Evolutionary conservation across 2,797 vertebrate species (phyloP).

Genomic region (Sarcophilus harrisii): DNA sequence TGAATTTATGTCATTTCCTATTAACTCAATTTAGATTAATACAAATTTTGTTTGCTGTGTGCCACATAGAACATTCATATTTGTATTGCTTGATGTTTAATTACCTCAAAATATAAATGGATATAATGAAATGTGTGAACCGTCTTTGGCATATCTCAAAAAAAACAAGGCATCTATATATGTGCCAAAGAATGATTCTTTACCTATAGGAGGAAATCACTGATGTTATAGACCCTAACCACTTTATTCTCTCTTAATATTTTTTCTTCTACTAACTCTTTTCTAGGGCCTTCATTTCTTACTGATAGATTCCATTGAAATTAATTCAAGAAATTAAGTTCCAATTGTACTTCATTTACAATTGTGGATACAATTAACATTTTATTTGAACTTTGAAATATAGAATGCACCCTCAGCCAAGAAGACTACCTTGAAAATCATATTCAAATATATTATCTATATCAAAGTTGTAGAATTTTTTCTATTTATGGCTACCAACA

Average conservation of each 20-base stretch:
- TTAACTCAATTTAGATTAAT: constrained; percentile 67
- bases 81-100: constrained; percentile 57
- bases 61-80: constrained; percentile 55
- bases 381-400: neutral
- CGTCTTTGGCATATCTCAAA: constrained; percentile 45
- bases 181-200: constrained; percentile 52
- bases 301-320: neutral
- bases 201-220: constrained; percentile 6
- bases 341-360: neutral
- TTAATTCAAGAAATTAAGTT: neutral
- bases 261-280: neutral
- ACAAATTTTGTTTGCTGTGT: constrained; percentile 45
- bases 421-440: neutral
- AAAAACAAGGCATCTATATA: constrained; percentile 44
- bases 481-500: neutral
- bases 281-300: neutral
- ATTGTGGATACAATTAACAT: neutral
- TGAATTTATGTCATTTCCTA: constrained; percentile 54
- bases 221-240: constrained; percentile 8
- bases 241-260: neutral
- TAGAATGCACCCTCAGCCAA: neutral
- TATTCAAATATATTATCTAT: neutral
- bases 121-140: neutral
- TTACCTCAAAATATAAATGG: constrained; percentile 52
- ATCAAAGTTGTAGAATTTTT: neutral